Percentiles rank a stretch among this genome's conserved stretches.
These are phyloP conservation scores for Podargus strigoides DNA, from an alignment of 2,797 vertebrate genomes.

Conservation along the genomic window DNA sequence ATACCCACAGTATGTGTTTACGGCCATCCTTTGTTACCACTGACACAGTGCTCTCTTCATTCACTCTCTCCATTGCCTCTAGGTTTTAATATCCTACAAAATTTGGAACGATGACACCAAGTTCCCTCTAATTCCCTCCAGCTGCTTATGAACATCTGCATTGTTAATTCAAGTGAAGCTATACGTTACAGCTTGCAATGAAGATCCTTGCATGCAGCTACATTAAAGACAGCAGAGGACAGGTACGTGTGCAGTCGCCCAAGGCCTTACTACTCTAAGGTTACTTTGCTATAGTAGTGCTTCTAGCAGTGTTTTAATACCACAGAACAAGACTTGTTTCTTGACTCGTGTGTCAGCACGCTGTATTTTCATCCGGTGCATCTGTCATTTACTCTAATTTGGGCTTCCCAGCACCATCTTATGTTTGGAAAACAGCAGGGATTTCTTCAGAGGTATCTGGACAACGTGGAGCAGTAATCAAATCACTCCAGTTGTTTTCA, in stretches of 20 bases:
- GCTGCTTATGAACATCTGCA: background rate
- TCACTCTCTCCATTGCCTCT: background rate
- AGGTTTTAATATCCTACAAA: background rate
- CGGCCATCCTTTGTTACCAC: background rate
- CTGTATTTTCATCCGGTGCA: background rate
- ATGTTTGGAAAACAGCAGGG: background rate
- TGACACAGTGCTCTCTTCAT: background rate
- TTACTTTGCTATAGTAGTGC: background rate
- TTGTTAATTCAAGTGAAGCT: background rate
- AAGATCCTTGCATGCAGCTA: background rate
- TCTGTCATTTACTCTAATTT: background rate
- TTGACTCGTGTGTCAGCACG: fast-evolving
- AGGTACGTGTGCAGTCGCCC: fast-evolving
- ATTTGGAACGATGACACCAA: background rate
- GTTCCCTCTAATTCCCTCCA: background rate
- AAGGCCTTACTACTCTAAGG: background rate
- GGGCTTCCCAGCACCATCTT: background rate
- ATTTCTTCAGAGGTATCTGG: background rate
- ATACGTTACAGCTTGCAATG: background rate
- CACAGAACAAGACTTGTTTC: background rate
- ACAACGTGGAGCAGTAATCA: background rate
- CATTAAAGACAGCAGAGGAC: background rate
- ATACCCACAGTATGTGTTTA: fast-evolving
- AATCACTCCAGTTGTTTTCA: background rate
- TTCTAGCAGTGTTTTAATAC: background rate